Evolutionary conservation across 2,888 invertebrate genomes (phyloP), one percentile per base, ranked within the genome.

Genomic region (Quadroppia sp.): DNA sequence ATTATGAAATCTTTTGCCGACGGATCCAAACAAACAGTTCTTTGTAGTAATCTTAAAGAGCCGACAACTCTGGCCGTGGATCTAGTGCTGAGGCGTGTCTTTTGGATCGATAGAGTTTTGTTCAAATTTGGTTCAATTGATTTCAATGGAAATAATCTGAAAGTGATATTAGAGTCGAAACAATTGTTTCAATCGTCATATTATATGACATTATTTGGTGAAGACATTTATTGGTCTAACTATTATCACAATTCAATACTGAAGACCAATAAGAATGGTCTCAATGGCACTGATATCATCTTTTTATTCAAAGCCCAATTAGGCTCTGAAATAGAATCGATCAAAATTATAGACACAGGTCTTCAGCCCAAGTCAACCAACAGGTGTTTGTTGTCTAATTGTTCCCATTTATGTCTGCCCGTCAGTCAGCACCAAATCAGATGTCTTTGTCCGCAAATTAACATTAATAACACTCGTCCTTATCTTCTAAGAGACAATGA

Each of bases 141-240:
- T n/a, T 64, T 36, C 20, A 20, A 64, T 1, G 64, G 64, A 7
- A 32, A 64, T 1, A 20, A n/a, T 32, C 30, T 64, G 40, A 25
- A 36, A 20, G 17, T 20, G 4, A 20, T 64, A 20, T n/a, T 64
- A 36, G 9, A 64, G 20, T 64, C 64, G 20, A 9, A n/a, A 30
- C 3, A 64, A 20, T 36, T 64, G 20, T 64, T 64, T 36, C 6
- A 36, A n/a, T 30, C n/a, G 17, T 36, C 64, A 11, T 36, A 64
- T 32, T 64, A 30, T 64, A 36, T 64, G 64, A 30, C 20, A 9
- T 9, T 64, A 2, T 64, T 36, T n/a, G 36, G 64, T 20, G 64
- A 64, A 9, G 40, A 64, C n/a, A 64, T 64, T 17, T 64, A 20
- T 36, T 64, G 64, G 64, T 64, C 64, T 20, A 64, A 32, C 23